Evolutionary conservation across 2,888 invertebrate genomes (phyloP).

Genomic region (Caenorhabditis zanzibari): DNA sequence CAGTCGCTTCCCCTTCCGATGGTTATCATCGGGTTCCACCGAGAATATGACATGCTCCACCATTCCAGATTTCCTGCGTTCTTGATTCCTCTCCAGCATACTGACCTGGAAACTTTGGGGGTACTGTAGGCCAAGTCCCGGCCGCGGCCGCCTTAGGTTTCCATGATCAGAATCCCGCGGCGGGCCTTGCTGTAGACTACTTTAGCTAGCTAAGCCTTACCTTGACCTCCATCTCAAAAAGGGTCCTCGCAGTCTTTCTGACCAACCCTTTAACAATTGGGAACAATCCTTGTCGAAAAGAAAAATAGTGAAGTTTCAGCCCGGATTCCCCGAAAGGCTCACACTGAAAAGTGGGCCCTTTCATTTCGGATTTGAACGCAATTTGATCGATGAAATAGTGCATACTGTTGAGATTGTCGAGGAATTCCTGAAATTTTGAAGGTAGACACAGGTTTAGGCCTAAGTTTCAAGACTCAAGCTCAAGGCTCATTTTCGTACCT

Average conservation of each 20-base stretch:
- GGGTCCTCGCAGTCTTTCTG: constrained; percentile 71
- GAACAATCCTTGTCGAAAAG: constrained; percentile 78
- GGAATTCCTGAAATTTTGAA: constrained; percentile 71
- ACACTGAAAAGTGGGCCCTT: constrained; percentile 78
- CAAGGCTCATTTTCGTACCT: no score
- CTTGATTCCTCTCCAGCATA: constrained; percentile 79
- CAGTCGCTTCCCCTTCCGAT: constrained; percentile 70
- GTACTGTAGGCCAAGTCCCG: no score
- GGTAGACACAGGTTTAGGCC: neutral
- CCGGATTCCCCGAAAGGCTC: constrained; percentile 69
- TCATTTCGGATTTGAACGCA: constrained; percentile 79
- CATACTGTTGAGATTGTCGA: constrained; percentile 80
- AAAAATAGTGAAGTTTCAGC: constrained; percentile 79
- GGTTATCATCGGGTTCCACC: constrained; percentile 75
- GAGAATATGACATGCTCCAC: constrained; percentile 80
- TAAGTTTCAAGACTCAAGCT: no score
- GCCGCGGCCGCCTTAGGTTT: no score
- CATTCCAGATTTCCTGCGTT: constrained; percentile 76
- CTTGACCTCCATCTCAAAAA: constrained; percentile 78
- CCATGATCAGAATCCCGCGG: no score
- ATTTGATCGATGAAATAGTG: constrained; percentile 82
- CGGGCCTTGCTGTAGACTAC: no score
- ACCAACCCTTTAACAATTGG: constrained; percentile 80
- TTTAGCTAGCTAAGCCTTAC: constrained; percentile 49
- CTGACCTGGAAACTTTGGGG: constrained; percentile 67